Base-by-base conservation (phyloP, 2,113 vertebrate genomes). In the Oplegnathus fasciatus region DNA sequence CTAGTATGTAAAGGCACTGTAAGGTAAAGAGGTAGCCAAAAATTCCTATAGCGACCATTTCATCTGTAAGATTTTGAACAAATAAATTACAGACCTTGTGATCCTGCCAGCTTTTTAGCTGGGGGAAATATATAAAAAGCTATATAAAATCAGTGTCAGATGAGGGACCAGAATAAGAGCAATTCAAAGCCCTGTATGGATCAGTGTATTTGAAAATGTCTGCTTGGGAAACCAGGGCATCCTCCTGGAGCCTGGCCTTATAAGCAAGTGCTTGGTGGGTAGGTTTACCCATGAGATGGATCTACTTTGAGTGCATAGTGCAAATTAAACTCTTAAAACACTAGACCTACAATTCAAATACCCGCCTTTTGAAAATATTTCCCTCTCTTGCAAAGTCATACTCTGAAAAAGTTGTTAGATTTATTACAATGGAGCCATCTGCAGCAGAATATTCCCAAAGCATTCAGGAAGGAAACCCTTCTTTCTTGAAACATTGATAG, bases 401-500 rank as follows among this genome's bases (percentile, higher is more conserved):
- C 37, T 68, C 30, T 66, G 9, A 69, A 70, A 37, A 79, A 54
- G 14, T 68, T 2, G 9, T 37, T 28, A 69, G 32, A 60, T 74
- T 61, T 80, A 60, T 74, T 68, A 44, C 44, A 44, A 55, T 46
- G 37, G 58, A 82, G 65, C 62, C 70, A 32, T 83, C 76, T 88
- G 68, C 64, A 65, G 74, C 17, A 57, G 71, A 72, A 75, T 76
- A 83, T 42, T 32, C 55, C 54, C 62, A 69, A 69, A 66, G 24
- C 82, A 75, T 83, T 67, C 15, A 44, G 60, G 10, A 46, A 71
- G 24, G 52, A 82, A 83, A 46, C 8, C 15, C 30, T 42, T 64
- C 54, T 50, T 55, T 46, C 62, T 71, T 71, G 57, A 80, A 86
- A 24, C 57, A 85, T 74, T 85, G 42, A 73, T 76, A 24, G 76